Evolutionary conservation across 2,113 vertebrate species (phyloP), one percentile per base, ranked within the genome.

Genomic region (Heterochromis multidens): DNA sequence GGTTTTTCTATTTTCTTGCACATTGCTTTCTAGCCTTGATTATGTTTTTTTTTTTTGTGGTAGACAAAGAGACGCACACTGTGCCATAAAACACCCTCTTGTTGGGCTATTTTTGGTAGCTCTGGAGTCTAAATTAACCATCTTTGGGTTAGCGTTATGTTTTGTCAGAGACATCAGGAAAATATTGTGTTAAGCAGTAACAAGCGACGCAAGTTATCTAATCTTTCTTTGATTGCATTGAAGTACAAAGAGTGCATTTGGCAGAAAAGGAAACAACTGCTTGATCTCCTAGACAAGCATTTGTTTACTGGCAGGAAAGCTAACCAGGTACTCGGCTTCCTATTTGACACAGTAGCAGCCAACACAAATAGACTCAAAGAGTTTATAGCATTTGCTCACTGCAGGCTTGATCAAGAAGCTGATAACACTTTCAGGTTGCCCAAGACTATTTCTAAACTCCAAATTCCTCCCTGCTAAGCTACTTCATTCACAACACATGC

Each of bases 1-100:
- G 77, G 54, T 78, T 84, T 83, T 87, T 88, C 33, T 88, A n/a
- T 88, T 86, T 89, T 93, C 61, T 90, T 13, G 23, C 77, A 84
- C 54, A 23, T 81, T 89, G 83, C n/a, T 23, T 77, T 52, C 35
- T 8, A 59, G 84, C 91, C 88, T 93, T 87, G 84, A 85, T 87
- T 83, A 21, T 91, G 92, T 94, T 94, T 93, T 13, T 94, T 94
- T 93, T 13, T 90, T 89, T 94, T 88, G 83, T 19, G 63, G 67
- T 4, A 25, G 35, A 91, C 87, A 92, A 92, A 91, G 85, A 88
- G 58, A 70, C 29, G 52, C 70, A 27, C 83, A 4, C 40, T 65
- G 77, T 31, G 65, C 2, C 40, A 27, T 89, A 77, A 92, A 90
- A 89, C 83, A 82, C 79, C 79, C 79, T 37, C 37, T 33, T 92